phyloP scores from a whole-genome alignment of 2,113 vertebrate genomes.

The Lanius ludovicianus region DNA sequence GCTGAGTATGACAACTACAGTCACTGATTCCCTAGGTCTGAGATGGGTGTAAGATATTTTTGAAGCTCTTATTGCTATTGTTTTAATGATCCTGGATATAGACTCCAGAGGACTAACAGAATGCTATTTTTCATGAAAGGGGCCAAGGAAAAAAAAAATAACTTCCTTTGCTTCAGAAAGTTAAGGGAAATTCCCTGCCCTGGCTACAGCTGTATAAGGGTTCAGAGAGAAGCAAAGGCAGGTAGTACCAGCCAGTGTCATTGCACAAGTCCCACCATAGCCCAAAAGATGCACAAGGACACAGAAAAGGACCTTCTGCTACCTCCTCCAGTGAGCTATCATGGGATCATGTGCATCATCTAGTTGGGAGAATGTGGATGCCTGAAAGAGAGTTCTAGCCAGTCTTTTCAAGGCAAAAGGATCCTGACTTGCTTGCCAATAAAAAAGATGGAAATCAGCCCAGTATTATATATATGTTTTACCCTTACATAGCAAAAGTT shows the following conservation, averaged over 20 bases:
- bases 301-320: neutral
- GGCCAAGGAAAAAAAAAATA: neutral
- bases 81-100: neutral
- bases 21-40: neutral
- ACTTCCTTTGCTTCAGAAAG: neutral
- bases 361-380: neutral
- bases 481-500: neutral
- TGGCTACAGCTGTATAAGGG: neutral
- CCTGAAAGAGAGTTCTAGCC: neutral
- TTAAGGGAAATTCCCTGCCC: neutral
- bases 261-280: neutral
- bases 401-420: neutral
- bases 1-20: neutral
- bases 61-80: neutral
- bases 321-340: neutral
- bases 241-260: too few relatives aligned
- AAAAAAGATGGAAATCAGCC: neutral
- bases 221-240: neutral
- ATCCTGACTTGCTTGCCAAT: neutral
- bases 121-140: neutral
- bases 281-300: neutral
- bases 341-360: neutral
- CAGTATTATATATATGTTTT: neutral
- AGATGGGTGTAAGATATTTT: neutral
- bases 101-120: neutral